Conservation (phyloP, 2,797 vertebrate species). For the Hippocampus kuda region DNA sequence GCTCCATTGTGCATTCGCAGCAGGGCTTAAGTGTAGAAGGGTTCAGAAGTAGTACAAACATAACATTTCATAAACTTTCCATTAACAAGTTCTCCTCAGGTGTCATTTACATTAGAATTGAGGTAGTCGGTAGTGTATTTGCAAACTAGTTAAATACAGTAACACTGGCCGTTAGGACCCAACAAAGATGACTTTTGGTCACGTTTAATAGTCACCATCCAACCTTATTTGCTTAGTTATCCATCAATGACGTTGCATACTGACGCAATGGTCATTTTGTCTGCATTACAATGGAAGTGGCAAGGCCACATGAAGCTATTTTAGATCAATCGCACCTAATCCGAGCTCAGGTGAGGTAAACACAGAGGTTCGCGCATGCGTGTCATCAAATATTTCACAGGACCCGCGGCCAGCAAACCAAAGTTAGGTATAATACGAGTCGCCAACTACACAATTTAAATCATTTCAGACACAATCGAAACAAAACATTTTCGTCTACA, state of each 20-base stretch:
- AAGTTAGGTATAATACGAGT: neutral
- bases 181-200: neutral
- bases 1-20: no score
- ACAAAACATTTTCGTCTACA: neutral
- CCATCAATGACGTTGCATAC: neutral
- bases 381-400: neutral
- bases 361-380: constrained; percentile 2
- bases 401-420: neutral
- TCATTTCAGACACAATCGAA: neutral
- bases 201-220: neutral
- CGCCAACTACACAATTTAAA: neutral
- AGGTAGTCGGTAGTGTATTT: no score
- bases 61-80: no score
- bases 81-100: no score
- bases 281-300: neutral
- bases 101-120: no score
- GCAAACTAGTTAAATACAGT: no score
- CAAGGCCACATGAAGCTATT: neutral
- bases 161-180: neutral
- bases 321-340: neutral
- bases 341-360: constrained; percentile 3
- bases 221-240: neutral
- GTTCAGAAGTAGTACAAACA: no score
- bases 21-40: no score
- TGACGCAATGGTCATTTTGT: neutral